Conservation (phyloP, 1,140 invertebrate genomes). For the Aphelenchoides besseyi region DNA sequence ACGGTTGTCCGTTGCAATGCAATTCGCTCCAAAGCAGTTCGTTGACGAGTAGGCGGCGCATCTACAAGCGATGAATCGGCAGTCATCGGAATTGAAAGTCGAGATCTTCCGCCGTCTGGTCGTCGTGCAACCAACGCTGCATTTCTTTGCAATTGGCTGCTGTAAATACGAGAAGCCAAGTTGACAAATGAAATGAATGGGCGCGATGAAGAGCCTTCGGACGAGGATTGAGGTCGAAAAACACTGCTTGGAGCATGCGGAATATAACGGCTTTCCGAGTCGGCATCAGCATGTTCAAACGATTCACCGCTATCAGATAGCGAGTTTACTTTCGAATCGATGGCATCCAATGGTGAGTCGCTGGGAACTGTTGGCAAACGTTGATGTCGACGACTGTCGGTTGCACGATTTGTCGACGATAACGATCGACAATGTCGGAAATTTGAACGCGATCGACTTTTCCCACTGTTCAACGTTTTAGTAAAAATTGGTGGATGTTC, state of each 20-base stretch:
- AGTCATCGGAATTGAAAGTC: neutral
- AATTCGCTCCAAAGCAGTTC: constrained; percentile 14
- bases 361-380: neutral
- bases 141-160: constrained; percentile 18
- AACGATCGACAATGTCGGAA: neutral
- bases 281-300: constrained; percentile 13
- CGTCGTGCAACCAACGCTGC: neutral
- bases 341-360: neutral
- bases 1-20: constrained; percentile 6
- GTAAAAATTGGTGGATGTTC: neutral
- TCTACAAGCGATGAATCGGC: neutral
- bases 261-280: constrained; percentile 44
- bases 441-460: neutral
- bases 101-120: neutral
- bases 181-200: constrained; percentile 31
- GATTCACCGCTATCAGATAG: neutral
- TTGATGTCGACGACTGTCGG: neutral
- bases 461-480: neutral
- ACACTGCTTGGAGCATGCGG: constrained; percentile 24
- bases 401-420: neutral
- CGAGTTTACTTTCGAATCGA: neutral
- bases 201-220: neutral
- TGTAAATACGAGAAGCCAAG: constrained; percentile 25
- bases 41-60: neutral
- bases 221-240: constrained; percentile 7